Evolutionary conservation across 2,888 invertebrate species (phyloP), one percentile per base, ranked within the genome.

Genomic region (Pasiphila rectangulata): DNA sequence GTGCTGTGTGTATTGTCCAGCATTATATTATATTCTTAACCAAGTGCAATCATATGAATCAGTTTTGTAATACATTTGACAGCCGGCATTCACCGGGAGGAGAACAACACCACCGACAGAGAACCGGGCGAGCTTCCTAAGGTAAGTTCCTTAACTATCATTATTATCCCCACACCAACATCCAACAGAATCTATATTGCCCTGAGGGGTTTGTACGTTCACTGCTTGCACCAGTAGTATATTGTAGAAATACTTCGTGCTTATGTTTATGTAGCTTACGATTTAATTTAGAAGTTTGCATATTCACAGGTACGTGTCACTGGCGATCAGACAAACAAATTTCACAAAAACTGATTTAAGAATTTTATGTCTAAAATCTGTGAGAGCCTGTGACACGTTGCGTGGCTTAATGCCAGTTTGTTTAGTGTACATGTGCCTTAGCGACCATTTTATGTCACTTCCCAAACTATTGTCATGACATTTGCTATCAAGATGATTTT

Each of bases 1-100:
- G 3, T 7, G 1, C 13, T 27, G 7, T 13, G 2, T 13, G 4
- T 13, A 27, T 27, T n/a, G n/a, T n/a, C n/a, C n/a, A n/a, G n/a
- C n/a, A n/a, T n/a, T n/a, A n/a, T n/a, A n/a, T n/a, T n/a, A n/a
- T n/a, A n/a, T n/a, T n/a, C n/a, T n/a, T n/a, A n/a, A n/a, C n/a
- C 9, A n/a, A 4, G 9, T 30, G 34, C 51, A 64, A 64, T 61
- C 27, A 66, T 67, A 70, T 74, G 66, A 76, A 72, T 66, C 56
- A 61, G 56, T 56, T 64, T 68, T 72, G 56, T 71, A 61, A 59
- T 72, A 55, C 58, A 51, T 65, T 76, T 69, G 73, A 63, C 76
- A 77, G 76, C 72, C 45, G 54, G 61, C 56, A 30, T 38, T 48
- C 38, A 23, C 29, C 34, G 51, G 46, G 47, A 45, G 35, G 44